These are phyloP conservation scores for Hyles lineata DNA, from an alignment of 2,888 invertebrate genomes.

Conservation along the genomic window DNA sequence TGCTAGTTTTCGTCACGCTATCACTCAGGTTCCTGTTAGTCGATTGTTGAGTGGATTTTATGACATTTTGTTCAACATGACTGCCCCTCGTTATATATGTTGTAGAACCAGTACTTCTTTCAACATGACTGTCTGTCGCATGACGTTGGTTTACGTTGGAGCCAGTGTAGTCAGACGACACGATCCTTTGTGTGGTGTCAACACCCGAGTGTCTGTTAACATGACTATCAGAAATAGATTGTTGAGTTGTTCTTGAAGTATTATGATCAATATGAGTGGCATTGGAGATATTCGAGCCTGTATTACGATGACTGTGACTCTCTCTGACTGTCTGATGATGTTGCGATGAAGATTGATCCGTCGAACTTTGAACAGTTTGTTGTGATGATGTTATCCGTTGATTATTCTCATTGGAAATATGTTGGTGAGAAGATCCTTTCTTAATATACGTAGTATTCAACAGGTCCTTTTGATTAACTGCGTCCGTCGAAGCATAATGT, in stretches of 20 bases:
- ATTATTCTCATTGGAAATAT: conserved; percentile 47
- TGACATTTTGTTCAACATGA: conserved; percentile 56
- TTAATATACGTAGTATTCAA: conserved; percentile 48
- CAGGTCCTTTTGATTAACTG: conserved; percentile 47
- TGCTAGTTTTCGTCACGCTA: conserved; percentile 80
- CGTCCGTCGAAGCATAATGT: conserved; percentile 47
- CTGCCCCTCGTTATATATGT: conserved; percentile 52
- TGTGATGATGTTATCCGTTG: conserved; percentile 50
- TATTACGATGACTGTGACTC: conserved; percentile 48
- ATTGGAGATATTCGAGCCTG: conserved; percentile 45
- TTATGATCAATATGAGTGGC: conserved; percentile 52
- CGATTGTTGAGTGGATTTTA: conserved; percentile 64
- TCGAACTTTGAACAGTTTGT: conserved; percentile 49
- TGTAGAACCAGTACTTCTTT: conserved; percentile 47
- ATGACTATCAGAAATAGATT: conserved; percentile 41
- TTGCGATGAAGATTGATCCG: conserved; percentile 48
- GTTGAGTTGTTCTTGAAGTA: conserved; percentile 53
- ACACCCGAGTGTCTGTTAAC: conserved; percentile 46
- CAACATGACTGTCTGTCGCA: conserved; percentile 44
- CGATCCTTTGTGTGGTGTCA: conserved; percentile 56
- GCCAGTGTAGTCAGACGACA: conserved; percentile 56
- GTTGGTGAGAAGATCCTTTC: conserved; percentile 51
- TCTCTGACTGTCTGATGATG: conserved; percentile 42
- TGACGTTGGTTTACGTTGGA: conserved; percentile 44
- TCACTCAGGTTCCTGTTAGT: conserved; percentile 73